Base-by-base conservation (phyloP, 2,888 invertebrate species). In the Chrysolina americana region DNA sequence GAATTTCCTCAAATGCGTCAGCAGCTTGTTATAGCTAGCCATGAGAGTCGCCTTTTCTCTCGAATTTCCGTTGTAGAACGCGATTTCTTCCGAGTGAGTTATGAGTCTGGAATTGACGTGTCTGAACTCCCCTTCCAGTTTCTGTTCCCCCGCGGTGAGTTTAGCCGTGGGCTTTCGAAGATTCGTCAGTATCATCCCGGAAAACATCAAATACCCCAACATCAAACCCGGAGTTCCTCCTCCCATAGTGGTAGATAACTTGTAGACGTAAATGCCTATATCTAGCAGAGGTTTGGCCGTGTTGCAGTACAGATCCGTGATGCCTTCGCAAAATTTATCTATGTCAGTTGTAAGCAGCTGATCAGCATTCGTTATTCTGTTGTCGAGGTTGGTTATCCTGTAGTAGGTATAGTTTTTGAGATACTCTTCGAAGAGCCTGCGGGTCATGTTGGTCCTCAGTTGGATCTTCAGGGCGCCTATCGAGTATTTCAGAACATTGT, bases 61-160 rank as follows among this genome's bases (percentile, higher is more conserved):
- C 78, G 92, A 91, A 83, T 95, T 96, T 78, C 96, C 95, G 89
- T 95, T 92, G 83, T 93, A 94, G 87, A 94, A 94, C 0, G 94
- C 94, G 56, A 98, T 92, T 89, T 99, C 99, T 88, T 99, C 99
- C 0, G 98, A 96, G 88, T 99, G 98, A 0, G 98, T 98, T 76
- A 99, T 99, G 41, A 99, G 90, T 68, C 99, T 80, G 2, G 98
- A 96, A 88, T 99, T 98, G 44, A 98, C 97, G 86, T 97, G 98
- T 86, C 99, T 92, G 89, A 97, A 98, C 90, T 99, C 98, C 70
- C 99, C 99, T 89, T 99, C 99, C n/a, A 98, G 89, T 87, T 96
- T 96, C 88, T 99, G 99, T 87, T 99, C 99, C 8, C 76, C 81
- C 1, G 98, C 96, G 0, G 99, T 99, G 89, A 99, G 91, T 65